phyloP scores from a whole-genome alignment of 2,797 vertebrate species.

The Menidia menidia region DNA sequence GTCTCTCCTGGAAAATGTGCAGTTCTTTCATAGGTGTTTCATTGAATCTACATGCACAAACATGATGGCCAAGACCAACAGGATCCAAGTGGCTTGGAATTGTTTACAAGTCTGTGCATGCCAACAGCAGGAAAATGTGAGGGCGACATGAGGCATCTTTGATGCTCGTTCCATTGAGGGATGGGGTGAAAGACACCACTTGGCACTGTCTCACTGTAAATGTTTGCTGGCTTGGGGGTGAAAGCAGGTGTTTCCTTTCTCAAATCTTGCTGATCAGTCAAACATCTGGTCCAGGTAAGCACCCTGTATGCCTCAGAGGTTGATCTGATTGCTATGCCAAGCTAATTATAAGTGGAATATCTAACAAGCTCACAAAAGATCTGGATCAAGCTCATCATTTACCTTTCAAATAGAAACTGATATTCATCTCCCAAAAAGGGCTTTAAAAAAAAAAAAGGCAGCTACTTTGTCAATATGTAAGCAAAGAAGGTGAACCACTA shows the following conservation, averaged over 20 bases:
- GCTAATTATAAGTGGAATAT: background rate
- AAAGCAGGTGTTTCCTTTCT: conserved; percentile 27
- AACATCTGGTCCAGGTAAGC: conserved; percentile 10
- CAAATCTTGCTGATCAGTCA: conserved; percentile 17
- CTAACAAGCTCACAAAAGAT: background rate
- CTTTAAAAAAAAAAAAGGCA: conserved; percentile 15
- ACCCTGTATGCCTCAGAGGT: background rate
- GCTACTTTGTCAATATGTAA: conserved; percentile 20
- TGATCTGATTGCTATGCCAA: conserved; percentile 11
- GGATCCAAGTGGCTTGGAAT: conserved; percentile 31
- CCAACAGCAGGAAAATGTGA: conserved; percentile 20
- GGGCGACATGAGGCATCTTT: background rate
- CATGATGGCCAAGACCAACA: conserved; percentile 46
- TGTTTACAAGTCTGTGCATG: conserved; percentile 24
- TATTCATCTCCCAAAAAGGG: conserved; percentile 5
- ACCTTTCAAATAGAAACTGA: background rate
- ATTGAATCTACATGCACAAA: conserved; percentile 51
- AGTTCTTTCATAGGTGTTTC: conserved; percentile 42
- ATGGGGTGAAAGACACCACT: conserved; percentile 28
- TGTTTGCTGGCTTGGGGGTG: conserved; percentile 13
- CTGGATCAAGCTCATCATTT: background rate
- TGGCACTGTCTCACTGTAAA: background rate
- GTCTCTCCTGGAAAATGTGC: conserved; percentile 46
- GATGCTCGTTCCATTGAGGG: conserved; percentile 20
- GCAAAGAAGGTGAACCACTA: conserved; percentile 32